These are phyloP conservation scores for Hirtodrosophila alboralis DNA, from an alignment of 2,888 invertebrate species.

Conservation along the genomic window DNA sequence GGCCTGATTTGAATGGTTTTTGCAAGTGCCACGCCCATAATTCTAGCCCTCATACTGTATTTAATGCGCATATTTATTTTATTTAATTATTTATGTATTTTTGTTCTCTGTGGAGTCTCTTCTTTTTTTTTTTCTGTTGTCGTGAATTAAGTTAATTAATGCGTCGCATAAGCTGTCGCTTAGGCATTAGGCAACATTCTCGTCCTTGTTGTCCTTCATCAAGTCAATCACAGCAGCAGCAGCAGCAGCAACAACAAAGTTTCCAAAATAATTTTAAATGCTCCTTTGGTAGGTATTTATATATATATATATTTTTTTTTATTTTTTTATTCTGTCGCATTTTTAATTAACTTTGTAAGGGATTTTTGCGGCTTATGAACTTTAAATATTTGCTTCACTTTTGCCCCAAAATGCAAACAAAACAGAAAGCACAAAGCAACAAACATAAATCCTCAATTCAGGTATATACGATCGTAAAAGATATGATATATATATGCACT, in stretches of 20 bases:
- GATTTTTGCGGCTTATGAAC: slow-evolving; percentile 69
- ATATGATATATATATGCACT: slow-evolving; percentile 5
- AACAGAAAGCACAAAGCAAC: slow-evolving; percentile 13
- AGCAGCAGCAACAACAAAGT: slow-evolving; percentile 10
- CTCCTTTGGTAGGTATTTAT: slow-evolving; percentile 33
- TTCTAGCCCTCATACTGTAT: slow-evolving; percentile 11
- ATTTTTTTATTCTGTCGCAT: slow-evolving; percentile 45
- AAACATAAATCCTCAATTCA: slow-evolving; percentile 1
- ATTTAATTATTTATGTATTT: slow-evolving; percentile 45
- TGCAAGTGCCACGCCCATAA: slow-evolving; percentile 12
- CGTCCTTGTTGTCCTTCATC: slow-evolving; percentile 64
- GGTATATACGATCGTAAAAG: background rate
- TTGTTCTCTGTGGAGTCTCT: slow-evolving; percentile 14
- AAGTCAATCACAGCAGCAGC: slow-evolving; percentile 59
- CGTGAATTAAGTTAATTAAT: slow-evolving; percentile 69
- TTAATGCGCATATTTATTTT: slow-evolving; percentile 62
- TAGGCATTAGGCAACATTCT: slow-evolving; percentile 44
- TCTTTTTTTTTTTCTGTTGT: slow-evolving; percentile 49
- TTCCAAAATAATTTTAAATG: slow-evolving; percentile 27
- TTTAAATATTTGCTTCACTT: slow-evolving; percentile 59
- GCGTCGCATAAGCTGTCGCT: slow-evolving; percentile 62
- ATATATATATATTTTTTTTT: too few relatives aligned
- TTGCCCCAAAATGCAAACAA: slow-evolving; percentile 1
- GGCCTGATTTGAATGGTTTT: slow-evolving; percentile 2
- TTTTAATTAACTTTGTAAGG: slow-evolving; percentile 68